Evolutionary conservation across 2,113 vertebrate species (phyloP), one percentile per base, ranked within the genome.

Genomic region (Lethenteron camtschaticum): DNA sequence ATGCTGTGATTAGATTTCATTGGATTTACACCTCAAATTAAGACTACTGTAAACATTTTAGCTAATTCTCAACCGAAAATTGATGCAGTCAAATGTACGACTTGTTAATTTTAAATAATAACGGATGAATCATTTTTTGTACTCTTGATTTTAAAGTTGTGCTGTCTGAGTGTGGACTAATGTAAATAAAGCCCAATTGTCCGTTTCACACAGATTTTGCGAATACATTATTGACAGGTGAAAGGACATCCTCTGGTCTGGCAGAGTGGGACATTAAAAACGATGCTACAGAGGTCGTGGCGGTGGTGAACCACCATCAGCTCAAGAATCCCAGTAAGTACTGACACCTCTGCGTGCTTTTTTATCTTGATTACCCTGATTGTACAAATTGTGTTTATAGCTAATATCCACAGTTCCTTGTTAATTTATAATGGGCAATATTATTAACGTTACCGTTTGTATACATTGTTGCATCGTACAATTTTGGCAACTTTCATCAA

Each of bases 251-350:
- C 63, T 95, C 92, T 58, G 92, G 92, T 68, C 76, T 96, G 7
- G 76, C 95, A 77, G 92, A 96, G 75, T 96, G 92, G 81, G 86
- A 95, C 77, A 88, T 85, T 70, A 96, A 95, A 82, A 94, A 87
- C 2, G 86, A 95, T 73, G 91, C 91, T 9, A 87, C 95, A 70
- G 90, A 96, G 82, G 89, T 88, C 69, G 85, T 96, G 12, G 95
- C 92, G 24, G 88, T 94, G 56, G 86, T 96, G 73, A 96, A 96
- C 81, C 90, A 96, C 79, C 90, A 90, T 79, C 92, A 96, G 85
- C 94, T 96, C 77, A 83, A 89, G 83, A 90, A 94, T 76, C 90
- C 90, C 73, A 94, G 92, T 96, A 80, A 89, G 90, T 81, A 3
- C n/a, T 1, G 41, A 12, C 69, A 71, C 16, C 70, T 72, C 4